Percentiles rank a stretch among this genome's conserved stretches.
Evolutionary conservation across 2,797 vertebrate genomes (phyloP).

Genomic region (Gallinago solitaria): DNA sequence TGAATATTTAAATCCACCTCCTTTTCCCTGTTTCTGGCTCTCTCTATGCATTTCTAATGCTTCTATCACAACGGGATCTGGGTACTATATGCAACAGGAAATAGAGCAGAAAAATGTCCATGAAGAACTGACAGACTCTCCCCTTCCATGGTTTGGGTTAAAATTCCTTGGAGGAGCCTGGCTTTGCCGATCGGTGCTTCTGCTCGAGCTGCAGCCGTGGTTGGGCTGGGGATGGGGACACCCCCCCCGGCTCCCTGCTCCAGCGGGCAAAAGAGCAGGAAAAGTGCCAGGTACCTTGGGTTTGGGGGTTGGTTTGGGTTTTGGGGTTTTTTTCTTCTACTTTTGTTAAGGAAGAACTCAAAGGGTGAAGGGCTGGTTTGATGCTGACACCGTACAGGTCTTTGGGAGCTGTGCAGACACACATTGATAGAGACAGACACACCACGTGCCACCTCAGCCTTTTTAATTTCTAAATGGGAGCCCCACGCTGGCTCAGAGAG

Average conservation of each 20-base stretch:
- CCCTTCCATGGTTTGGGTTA: neutral
- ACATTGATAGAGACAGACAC: rapidly evolving
- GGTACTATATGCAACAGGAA: constrained; percentile 38
- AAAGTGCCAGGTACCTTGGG: neutral
- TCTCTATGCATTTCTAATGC: constrained; percentile 66
- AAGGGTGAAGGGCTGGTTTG: neutral
- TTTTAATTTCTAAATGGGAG: neutral
- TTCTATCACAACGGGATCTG: constrained; percentile 41
- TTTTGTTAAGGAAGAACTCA: neutral
- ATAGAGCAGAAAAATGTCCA: constrained; percentile 50
- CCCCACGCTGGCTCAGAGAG: neutral
- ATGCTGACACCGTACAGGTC: rapidly evolving
- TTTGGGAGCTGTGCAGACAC: neutral
- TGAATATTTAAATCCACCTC: constrained; percentile 63
- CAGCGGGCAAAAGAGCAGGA: neutral
- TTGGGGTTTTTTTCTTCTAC: neutral
- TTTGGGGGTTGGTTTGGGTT: neutral
- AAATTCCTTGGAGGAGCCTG: neutral
- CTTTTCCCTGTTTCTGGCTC: constrained; percentile 5
- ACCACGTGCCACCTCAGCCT: rapidly evolving
- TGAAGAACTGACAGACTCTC: neutral
- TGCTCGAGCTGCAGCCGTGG: neutral
- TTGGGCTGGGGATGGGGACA: neutral
- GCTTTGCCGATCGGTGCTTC: neutral
- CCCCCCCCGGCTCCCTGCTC: rapidly evolving